Evolutionary conservation across 2,888 invertebrate genomes (phyloP).

Genomic region (Stenodera caucasica): DNA sequence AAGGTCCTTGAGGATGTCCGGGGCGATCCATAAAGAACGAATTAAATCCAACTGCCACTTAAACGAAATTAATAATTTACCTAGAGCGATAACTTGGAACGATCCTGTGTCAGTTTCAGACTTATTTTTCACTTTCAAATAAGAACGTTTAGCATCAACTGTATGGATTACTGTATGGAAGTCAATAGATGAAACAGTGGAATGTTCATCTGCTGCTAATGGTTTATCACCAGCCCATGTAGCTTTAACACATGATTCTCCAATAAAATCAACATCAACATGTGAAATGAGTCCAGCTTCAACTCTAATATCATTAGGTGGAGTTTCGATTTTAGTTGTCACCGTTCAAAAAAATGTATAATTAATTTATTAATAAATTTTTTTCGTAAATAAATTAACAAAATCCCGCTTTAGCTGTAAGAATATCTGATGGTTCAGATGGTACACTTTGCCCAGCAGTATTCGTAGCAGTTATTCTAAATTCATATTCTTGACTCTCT

Average conservation of each 20-base stretch:
- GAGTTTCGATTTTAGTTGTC: slow-evolving; percentile 92
- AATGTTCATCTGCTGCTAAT: slow-evolving; percentile 75
- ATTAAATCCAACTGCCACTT: slow-evolving; percentile 18
- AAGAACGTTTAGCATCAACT: slow-evolving; percentile 87
- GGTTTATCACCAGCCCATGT: slow-evolving; percentile 80
- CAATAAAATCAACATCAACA: slow-evolving; percentile 87
- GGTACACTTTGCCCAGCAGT: slow-evolving; percentile 95
- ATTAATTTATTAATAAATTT: slow-evolving; percentile 1
- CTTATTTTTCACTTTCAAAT: slow-evolving; percentile 84
- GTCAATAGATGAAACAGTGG: slow-evolving; percentile 87
- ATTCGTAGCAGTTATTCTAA: slow-evolving; percentile 93
- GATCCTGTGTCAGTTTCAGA: slow-evolving; percentile 92
- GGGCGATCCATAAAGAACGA: slow-evolving; percentile 67
- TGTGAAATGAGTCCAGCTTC: slow-evolving; percentile 93
- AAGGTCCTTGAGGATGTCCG: slow-evolving; percentile 84
- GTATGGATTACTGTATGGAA: slow-evolving; percentile 91
- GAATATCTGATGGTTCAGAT: slow-evolving; percentile 87
- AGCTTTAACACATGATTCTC: slow-evolving; percentile 90
- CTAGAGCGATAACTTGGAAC: slow-evolving; percentile 85
- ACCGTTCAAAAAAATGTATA: slow-evolving; percentile 58
- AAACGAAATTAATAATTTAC: slow-evolving; percentile 48
- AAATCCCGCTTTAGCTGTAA: slow-evolving; percentile 82
- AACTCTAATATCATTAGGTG: slow-evolving; percentile 84
- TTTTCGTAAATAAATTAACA: slow-evolving; percentile 54
- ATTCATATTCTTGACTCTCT: slow-evolving; percentile 96